Percentiles rank a stretch among this genome's conserved stretches.
Evolutionary conservation across 2,888 invertebrate genomes (phyloP).

Genomic region (Meliscaeva auricollis): DNA sequence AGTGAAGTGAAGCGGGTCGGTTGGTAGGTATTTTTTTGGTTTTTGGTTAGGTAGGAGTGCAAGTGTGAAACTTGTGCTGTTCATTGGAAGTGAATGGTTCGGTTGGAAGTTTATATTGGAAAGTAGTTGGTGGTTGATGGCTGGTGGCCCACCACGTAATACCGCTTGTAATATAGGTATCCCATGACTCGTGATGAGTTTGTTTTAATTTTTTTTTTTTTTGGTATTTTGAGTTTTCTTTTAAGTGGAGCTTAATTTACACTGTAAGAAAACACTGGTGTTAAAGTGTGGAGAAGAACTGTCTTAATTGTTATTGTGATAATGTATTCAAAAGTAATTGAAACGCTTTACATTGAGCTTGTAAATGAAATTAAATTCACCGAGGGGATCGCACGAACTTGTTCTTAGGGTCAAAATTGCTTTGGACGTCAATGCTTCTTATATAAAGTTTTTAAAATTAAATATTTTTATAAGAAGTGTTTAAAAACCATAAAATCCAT

Average conservation of each 20-base stretch:
- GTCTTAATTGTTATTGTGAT: too few species aligned
- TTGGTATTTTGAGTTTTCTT: background rate
- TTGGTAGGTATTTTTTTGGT: slow-evolving; percentile 9
- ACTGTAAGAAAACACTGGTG: background rate
- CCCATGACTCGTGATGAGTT: slow-evolving; percentile 36
- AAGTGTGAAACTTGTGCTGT: slow-evolving; percentile 39
- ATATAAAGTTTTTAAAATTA: too few species aligned
- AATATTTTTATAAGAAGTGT: too few species aligned
- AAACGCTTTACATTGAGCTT: too few species aligned
- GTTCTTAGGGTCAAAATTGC: too few species aligned
- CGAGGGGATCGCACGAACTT: too few species aligned
- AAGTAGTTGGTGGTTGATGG: slow-evolving; percentile 4
- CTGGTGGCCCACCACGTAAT: slow-evolving; percentile 23
- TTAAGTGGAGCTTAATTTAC: background rate
- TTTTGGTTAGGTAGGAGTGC: slow-evolving; percentile 8
- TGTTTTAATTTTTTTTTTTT: slow-evolving; percentile 17
- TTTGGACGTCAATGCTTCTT: too few species aligned
- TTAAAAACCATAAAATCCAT: too few species aligned
- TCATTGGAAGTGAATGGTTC: slow-evolving; percentile 65
- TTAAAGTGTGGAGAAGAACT: too few species aligned
- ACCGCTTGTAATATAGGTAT: slow-evolving; percentile 36
- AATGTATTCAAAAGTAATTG: too few species aligned
- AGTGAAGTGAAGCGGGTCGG: slow-evolving; percentile 58
- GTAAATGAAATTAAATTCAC: too few species aligned
- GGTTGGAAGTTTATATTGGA: slow-evolving; percentile 49